Percentiles rank a stretch among this genome's conserved stretches.
These are phyloP conservation scores for Setophaga petechia DNA, from an alignment of 2,113 vertebrate species.

Conservation along the genomic window DNA sequence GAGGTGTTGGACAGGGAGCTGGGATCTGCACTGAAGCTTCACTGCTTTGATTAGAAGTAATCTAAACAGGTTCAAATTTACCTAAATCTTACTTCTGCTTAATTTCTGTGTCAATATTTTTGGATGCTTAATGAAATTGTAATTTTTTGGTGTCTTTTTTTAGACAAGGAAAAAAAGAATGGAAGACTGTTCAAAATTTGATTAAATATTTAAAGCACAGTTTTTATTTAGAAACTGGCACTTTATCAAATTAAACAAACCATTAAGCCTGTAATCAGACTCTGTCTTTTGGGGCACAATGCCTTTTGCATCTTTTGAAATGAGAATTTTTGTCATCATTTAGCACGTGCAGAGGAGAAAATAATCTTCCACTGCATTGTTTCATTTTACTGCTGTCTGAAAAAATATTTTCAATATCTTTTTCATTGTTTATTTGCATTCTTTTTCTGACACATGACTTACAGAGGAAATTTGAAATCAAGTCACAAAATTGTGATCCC, in stretches of 20 bases:
- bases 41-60: neutral
- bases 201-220: conserved; percentile 43
- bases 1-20: neutral
- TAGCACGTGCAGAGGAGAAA: neutral
- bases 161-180: neutral
- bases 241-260: conserved; percentile 54
- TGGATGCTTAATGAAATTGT: neutral
- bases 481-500: neutral
- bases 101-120: neutral
- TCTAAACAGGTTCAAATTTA: neutral
- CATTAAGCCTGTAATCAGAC: conserved; percentile 28
- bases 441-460: neutral
- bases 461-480: neutral
- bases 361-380: conserved; percentile 32
- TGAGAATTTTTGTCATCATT: conserved; percentile 10
- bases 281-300: conserved; percentile 14
- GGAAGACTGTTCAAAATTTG: neutral
- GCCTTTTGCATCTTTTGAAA: conserved; percentile 25
- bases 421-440: neutral
- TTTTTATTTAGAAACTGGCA: conserved; percentile 40
- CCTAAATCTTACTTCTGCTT: neutral
- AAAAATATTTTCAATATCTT: conserved; percentile 21
- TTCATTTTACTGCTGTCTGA: conserved; percentile 16
- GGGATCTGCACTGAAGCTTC: neutral
- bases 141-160: neutral